Evolutionary conservation across 2,113 vertebrate species (phyloP).

Genomic region (Camelus dromedarius): DNA sequence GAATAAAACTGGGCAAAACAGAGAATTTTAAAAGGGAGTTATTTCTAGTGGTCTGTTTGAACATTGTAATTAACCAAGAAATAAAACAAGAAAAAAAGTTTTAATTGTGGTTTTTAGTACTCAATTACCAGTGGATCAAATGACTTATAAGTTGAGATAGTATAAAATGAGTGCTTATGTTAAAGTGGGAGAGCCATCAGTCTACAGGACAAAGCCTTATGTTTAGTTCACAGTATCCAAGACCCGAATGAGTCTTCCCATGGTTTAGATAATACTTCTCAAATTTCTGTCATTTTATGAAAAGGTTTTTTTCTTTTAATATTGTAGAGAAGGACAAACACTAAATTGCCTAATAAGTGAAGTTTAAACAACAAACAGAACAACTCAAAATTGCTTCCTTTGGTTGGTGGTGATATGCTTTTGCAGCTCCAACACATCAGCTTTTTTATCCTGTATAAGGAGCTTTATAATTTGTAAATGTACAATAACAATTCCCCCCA

Average conservation of each 20-base stretch:
- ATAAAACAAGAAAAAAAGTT: conserved; percentile 53
- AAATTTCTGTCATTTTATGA: conserved; percentile 43
- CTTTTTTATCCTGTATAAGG: conserved; percentile 45
- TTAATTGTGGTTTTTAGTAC: conserved; percentile 66
- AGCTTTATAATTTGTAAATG: conserved; percentile 62
- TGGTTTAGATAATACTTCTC: conserved; percentile 42
- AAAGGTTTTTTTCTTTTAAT: conserved; percentile 8
- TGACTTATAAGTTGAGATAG: conserved; percentile 30
- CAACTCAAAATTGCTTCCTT: conserved; percentile 42
- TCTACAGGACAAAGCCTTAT: background rate
- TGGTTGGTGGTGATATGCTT: conserved; percentile 41
- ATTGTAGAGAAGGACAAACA: conserved; percentile 44
- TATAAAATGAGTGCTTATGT: conserved; percentile 59
- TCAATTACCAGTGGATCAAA: conserved; percentile 66
- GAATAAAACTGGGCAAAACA: conserved; percentile 54
- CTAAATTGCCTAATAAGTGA: conserved; percentile 36
- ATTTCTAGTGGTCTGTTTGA: conserved; percentile 62
- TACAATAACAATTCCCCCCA: background rate
- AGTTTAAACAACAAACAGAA: conserved; percentile 56
- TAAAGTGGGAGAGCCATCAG: conserved; percentile 38
- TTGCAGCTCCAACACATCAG: conserved; percentile 29
- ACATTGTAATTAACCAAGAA: conserved; percentile 73
- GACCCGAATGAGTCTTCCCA: conserved; percentile 31
- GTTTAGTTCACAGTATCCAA: conserved; percentile 49
- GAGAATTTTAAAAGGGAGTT: conserved; percentile 59